Percentiles rank a stretch among this genome's conserved stretches.
Conservation (phyloP, 2,113 vertebrate species). For the Spea bombifrons region DNA sequence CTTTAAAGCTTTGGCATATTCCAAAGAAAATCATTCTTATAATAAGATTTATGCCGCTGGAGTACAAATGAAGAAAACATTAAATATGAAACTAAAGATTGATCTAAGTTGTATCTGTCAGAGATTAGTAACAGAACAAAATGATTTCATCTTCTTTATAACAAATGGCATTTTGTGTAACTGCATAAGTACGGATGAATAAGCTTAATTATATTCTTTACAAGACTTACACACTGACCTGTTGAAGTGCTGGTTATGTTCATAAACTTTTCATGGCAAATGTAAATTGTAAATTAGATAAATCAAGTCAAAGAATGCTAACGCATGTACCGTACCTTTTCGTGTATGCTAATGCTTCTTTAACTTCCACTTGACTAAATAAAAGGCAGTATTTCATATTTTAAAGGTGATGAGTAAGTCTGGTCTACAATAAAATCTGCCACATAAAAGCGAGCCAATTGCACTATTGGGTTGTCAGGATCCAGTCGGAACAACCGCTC, state of each 20-base stretch:
- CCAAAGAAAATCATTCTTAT: background rate
- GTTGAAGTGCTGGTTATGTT: background rate
- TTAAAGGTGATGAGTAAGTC: too few species aligned
- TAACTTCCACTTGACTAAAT: too few species aligned
- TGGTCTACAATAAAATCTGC: too few species aligned
- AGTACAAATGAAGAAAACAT: slow-evolving; percentile 5
- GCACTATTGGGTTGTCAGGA: too few species aligned
- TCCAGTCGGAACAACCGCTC: too few species aligned
- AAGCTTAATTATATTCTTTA: slow-evolving; percentile 22
- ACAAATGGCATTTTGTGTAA: slow-evolving; percentile 9
- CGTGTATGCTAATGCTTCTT: slow-evolving; percentile 8
- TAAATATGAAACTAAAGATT: slow-evolving; percentile 19
- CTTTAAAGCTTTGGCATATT: too few species aligned
- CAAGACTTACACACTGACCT: background rate
- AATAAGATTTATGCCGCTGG: background rate
- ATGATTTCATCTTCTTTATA: background rate
- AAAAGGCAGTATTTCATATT: too few species aligned
- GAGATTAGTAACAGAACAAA: slow-evolving; percentile 11
- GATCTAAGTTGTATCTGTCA: slow-evolving; percentile 13
- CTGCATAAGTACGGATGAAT: slow-evolving; percentile 7
- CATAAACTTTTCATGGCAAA: background rate
- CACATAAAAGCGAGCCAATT: too few species aligned
- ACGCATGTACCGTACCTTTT: background rate
- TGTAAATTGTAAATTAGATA: slow-evolving; percentile 24
- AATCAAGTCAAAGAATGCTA: background rate